Conservation (phyloP, 1,140 invertebrate genomes). For the Papilio helenus region DNA sequence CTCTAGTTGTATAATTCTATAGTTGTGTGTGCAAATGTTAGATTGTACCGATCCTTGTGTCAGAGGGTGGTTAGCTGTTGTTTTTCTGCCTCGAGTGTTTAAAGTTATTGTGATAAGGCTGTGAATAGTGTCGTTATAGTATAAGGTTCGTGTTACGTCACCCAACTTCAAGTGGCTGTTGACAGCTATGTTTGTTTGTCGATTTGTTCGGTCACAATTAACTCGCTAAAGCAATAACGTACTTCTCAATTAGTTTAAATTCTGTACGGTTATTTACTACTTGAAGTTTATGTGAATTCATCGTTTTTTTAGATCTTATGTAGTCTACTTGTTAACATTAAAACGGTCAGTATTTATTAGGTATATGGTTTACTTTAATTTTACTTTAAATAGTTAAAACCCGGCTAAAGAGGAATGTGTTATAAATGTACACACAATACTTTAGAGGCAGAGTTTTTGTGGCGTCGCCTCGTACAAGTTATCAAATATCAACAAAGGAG, state of each 20-base stretch:
- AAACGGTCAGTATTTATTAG: too few species aligned
- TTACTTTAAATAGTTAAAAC: not conserved
- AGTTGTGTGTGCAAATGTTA: constrained; percentile 28
- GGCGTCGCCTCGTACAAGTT: constrained; percentile 1
- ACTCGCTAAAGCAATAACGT: constrained; percentile 1
- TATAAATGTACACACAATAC: not conserved
- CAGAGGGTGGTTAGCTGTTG: constrained; percentile 37
- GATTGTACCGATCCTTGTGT: constrained; percentile 33
- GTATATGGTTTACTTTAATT: not conserved
- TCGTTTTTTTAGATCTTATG: not conserved
- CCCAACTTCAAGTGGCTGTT: constrained; percentile 42
- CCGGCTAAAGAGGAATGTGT: not conserved
- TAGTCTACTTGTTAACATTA: not conserved
- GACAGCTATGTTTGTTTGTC: not conserved
- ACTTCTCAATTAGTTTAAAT: not conserved
- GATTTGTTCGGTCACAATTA: not conserved
- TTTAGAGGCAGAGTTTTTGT: not conserved
- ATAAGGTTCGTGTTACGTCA: constrained; percentile 50
- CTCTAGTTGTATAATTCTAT: constrained; percentile 48
- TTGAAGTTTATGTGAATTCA: not conserved
- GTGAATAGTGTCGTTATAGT: constrained; percentile 42
- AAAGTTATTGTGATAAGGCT: not conserved
- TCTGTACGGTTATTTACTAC: not conserved
- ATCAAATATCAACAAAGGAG: constrained; percentile 29
- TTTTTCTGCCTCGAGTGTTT: constrained; percentile 45